Conservation (phyloP, 2,113 vertebrate species). For the Menura novaehollandiae region DNA sequence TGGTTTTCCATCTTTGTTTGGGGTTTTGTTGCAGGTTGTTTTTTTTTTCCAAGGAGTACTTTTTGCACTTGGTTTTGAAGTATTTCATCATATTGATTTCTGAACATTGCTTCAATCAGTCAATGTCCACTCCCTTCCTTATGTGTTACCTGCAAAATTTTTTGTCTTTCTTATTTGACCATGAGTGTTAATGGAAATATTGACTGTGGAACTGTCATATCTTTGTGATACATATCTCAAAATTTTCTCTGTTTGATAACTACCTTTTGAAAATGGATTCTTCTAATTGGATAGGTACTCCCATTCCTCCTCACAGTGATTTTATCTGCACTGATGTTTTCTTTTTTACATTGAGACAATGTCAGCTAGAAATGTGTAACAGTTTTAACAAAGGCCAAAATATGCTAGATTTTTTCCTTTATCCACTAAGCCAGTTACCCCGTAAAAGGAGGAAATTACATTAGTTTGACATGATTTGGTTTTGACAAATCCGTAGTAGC, state of each 20-base stretch:
- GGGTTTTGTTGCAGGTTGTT: neutral
- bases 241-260: neutral
- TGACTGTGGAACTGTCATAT: neutral
- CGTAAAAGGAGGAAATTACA: neutral
- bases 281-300: neutral
- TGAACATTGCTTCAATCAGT: neutral
- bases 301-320: neutral
- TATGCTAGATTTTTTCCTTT: neutral
- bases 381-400: neutral
- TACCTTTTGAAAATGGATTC: neutral
- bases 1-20: neutral
- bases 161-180: neutral
- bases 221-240: neutral
- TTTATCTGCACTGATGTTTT: neutral
- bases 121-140: neutral
- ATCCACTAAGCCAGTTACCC: neutral
- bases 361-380: neutral
- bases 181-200: neutral
- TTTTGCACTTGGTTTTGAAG: neutral
- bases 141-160: neutral
- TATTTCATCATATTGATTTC: neutral
- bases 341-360: neutral
- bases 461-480: neutral
- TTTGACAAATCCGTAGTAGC: neutral
- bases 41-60: neutral